A percentile compares a stretch with the other conserved stretches of the same genome.
Conservation (phyloP, 1,140 invertebrate species). For the Saccostrea cuccullata region DNA sequence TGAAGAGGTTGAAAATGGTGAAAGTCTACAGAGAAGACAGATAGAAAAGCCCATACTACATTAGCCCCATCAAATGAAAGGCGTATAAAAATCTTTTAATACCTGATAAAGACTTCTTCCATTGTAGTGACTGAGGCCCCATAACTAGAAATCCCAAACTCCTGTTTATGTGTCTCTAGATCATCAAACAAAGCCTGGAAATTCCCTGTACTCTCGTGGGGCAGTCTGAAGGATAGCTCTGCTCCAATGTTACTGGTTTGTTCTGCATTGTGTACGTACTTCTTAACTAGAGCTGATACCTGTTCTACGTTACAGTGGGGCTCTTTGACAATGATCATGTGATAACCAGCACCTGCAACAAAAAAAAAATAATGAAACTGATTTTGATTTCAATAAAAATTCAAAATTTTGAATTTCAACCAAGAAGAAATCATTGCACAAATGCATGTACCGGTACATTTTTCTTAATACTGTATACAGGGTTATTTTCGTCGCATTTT, state of each 20-base stretch:
- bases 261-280: slow-evolving; percentile 67
- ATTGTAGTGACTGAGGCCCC: slow-evolving; percentile 90
- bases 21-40: too few species aligned
- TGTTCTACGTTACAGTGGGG: slow-evolving; percentile 80
- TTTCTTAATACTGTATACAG: too few species aligned
- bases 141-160: slow-evolving; percentile 86
- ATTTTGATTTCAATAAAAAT: too few species aligned
- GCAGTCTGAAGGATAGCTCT: slow-evolving; percentile 76
- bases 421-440: too few species aligned
- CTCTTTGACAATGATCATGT: slow-evolving; percentile 76
- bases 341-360: slow-evolving; percentile 76
- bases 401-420: too few species aligned
- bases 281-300: slow-evolving; percentile 65
- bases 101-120: slow-evolving; percentile 93
- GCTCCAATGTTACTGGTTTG: slow-evolving; percentile 75
- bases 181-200: slow-evolving; percentile 82
- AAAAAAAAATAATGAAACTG: not conserved
- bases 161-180: slow-evolving; percentile 82
- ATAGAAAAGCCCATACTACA: too few species aligned
- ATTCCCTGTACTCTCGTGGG: slow-evolving; percentile 70
- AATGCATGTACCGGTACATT: too few species aligned
- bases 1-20: too few species aligned
- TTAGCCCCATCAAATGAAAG: too few species aligned
- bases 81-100: slow-evolving; percentile 61
- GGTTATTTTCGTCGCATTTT: too few species aligned